Percentiles rank a stretch among this genome's conserved stretches.
Evolutionary conservation across 2,888 invertebrate genomes (phyloP).

Genomic region (Biston betularia): DNA sequence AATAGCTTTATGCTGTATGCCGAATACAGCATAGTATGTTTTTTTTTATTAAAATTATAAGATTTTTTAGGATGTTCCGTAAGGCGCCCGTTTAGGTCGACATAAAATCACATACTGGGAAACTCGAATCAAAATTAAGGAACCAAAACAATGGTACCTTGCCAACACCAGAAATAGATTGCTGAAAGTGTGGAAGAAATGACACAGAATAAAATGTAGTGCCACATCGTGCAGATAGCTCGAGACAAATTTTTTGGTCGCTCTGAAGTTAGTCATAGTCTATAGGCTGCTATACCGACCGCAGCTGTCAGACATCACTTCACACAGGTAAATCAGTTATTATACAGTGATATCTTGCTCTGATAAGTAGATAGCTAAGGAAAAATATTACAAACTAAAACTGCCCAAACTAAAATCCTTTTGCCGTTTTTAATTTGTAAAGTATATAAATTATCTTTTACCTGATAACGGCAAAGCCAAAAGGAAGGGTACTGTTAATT

Average conservation of each 20-base stretch:
- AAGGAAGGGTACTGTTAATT: too few relatives aligned
- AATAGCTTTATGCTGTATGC: slow-evolving; percentile 68
- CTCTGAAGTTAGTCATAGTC: neutral
- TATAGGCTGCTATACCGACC: neutral
- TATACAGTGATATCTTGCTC: too few relatives aligned
- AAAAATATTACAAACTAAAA: too few relatives aligned
- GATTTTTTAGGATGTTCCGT: slow-evolving; percentile 44
- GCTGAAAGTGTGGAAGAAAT: slow-evolving; percentile 26
- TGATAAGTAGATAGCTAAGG: too few relatives aligned
- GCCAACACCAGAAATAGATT: slow-evolving; percentile 71
- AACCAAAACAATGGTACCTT: slow-evolving; percentile 58
- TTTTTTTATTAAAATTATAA: slow-evolving; percentile 43
- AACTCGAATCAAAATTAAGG: slow-evolving; percentile 49
- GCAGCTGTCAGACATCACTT: neutral
- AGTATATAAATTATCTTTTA: too few relatives aligned
- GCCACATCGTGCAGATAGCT: neutral
- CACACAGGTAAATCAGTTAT: too few relatives aligned
- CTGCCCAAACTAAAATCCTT: too few relatives aligned
- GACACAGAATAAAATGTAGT: neutral
- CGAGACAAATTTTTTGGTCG: neutral
- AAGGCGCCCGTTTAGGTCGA: slow-evolving; percentile 52
- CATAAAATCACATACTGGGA: slow-evolving; percentile 57
- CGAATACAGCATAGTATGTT: slow-evolving; percentile 74
- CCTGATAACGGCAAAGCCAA: too few relatives aligned
- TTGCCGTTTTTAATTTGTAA: too few relatives aligned